These are phyloP conservation scores for Amphimedon queenslandica DNA, from an alignment of 37 sponge, comb jelly and placozoan genomes.

Conservation along the genomic window DNA sequence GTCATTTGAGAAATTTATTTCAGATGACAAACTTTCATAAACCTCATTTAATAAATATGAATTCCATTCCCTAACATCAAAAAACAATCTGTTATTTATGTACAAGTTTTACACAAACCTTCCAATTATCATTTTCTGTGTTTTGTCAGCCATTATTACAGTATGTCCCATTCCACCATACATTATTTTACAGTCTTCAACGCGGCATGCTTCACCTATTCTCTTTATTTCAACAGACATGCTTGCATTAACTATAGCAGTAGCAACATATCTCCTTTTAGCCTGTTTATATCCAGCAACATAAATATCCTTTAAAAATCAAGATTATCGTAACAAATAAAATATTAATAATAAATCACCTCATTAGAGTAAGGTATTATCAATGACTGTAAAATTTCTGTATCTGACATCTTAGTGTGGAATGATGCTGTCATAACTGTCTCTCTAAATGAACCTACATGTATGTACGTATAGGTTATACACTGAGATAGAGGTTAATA, in stretches of 20 bases:
- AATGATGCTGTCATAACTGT: too few species aligned
- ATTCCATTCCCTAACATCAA: slow-evolving; percentile 4
- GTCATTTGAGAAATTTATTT: slow-evolving; percentile 18
- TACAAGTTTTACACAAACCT: slow-evolving; percentile 5
- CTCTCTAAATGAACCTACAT: too few species aligned
- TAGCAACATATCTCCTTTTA: slow-evolving; percentile 45
- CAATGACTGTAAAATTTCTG: too few species aligned
- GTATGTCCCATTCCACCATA: slow-evolving; percentile 59
- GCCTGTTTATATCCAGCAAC: slow-evolving; percentile 53
- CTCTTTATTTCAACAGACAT: slow-evolving; percentile 20
- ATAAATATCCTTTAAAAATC: slow-evolving; percentile 51
- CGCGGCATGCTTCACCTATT: slow-evolving; percentile 1
- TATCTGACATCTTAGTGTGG: too few species aligned
- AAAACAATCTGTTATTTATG: not conserved
- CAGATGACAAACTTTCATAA: slow-evolving; percentile 6
- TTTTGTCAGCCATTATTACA: slow-evolving; percentile 16
- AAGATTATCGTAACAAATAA: too few species aligned
- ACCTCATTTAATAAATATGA: slow-evolving; percentile 9
- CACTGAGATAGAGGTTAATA: too few species aligned
- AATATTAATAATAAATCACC: too few species aligned
- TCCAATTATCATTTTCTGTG: slow-evolving; percentile 18
- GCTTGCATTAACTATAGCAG: slow-evolving; percentile 57
- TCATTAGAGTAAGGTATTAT: too few species aligned
- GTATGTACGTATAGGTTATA: too few species aligned
- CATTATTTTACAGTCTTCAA: slow-evolving; percentile 18